These are phyloP conservation scores for Bombus cullumanus DNA, from an alignment of 1,140 invertebrate genomes.

Conservation along the genomic window DNA sequence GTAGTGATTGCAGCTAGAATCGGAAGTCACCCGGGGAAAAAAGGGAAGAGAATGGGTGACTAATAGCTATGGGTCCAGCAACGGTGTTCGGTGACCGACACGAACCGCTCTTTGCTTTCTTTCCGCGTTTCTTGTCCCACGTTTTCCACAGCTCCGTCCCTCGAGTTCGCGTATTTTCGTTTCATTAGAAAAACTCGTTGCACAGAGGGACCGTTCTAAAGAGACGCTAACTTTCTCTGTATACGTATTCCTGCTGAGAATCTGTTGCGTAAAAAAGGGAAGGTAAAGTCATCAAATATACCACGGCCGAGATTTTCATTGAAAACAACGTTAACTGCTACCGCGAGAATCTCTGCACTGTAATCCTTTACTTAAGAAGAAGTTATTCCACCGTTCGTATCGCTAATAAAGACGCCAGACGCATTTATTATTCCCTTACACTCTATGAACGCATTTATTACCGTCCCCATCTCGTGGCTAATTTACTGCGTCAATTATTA, in stretches of 20 bases:
- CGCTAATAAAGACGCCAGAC: constrained; percentile 12
- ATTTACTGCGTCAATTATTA: constrained; percentile 10
- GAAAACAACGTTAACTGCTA: neutral
- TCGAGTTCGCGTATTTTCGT: neutral
- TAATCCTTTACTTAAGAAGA: neutral
- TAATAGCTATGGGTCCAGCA: constrained; percentile 69
- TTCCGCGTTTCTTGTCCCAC: constrained; percentile 51
- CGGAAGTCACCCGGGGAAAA: constrained; percentile 41
- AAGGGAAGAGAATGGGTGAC: constrained; percentile 60
- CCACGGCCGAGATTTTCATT: neutral
- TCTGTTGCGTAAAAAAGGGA: neutral
- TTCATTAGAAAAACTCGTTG: constrained; percentile 1
- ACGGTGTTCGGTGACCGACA: constrained; percentile 64
- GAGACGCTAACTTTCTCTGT: neutral
- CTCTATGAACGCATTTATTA: constrained; percentile 25
- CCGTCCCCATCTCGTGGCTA: neutral
- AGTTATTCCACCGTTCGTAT: neutral
- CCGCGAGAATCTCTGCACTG: neutral
- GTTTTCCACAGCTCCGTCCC: neutral
- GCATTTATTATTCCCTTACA: neutral
- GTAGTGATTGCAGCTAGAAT: constrained; percentile 70
- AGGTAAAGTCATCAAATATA: neutral
- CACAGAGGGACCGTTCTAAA: neutral
- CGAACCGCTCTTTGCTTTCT: constrained; percentile 62
- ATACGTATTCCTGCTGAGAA: too few relatives aligned